Evolutionary conservation across 2,797 vertebrate species (phyloP), one percentile per base, ranked within the genome.

Genomic region (Spea hammondii): DNA sequence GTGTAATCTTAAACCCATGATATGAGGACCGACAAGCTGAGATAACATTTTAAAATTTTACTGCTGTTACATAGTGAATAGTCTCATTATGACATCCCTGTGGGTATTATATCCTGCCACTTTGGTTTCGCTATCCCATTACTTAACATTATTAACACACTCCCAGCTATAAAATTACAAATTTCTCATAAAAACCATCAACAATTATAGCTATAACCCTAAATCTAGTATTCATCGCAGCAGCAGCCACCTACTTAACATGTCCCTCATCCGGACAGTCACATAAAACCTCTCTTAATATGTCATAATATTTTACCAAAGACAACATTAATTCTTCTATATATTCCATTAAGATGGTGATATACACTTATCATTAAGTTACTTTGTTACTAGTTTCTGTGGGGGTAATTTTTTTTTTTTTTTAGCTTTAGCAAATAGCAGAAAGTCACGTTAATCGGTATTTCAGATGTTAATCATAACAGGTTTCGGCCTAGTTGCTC

Each of bases 101-200:
- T 83, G 89, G 94, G 95, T 89, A 96, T 96, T 93, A 83, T 92
- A 92, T 95, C 94, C 92, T 94, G 94, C 94, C 95, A 92, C 92
- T 91, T 95, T 93, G 87, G 94, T 95, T 95, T 97, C 93, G 89
- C 93, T 93, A 92, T 98, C 96, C 96, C 96, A 96, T 96, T 92
- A 92, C 94, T 95, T 97, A 96, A 96, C 95, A 95, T 95, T 96
- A 98, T 99, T 98, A 99, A 96, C 95, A 95, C 94, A 95, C 95
- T 96, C 95, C 93, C 90, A 89, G 93, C 94, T 96, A 95, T 99
- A 97, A 93, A 94, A 94, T 99, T 98, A 97, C 97, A 91, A 90
- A 92, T 94, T 94, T 96, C 96, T 97, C 95, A 93, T 92, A 92
- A 94, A 96, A 97, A 95, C 95, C 94, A 97, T 95, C 96, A 97